Evolutionary conservation across 37 sponge, comb jelly and placozoan genomes (phyloP).

Genomic region (Halisarca cf. caerulea): DNA sequence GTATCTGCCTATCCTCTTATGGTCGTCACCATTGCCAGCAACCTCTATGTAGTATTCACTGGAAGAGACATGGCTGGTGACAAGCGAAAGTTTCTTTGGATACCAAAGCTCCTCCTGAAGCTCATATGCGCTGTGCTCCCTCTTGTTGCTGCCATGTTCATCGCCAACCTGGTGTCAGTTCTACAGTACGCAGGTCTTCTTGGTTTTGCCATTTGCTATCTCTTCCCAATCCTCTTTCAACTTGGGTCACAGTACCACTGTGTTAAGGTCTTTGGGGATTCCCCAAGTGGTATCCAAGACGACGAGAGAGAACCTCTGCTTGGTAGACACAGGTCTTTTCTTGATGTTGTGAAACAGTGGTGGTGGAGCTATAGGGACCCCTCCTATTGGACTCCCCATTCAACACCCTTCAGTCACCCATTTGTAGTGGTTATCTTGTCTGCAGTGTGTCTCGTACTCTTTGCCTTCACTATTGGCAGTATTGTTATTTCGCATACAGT

Average conservation of each 20-base stretch:
- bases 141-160: constrained; percentile 62
- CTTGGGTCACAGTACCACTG: constrained; percentile 64
- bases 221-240: constrained; percentile 81
- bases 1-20: constrained; percentile 85
- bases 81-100: not conserved
- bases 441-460: constrained; percentile 11
- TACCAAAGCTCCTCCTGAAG: constrained; percentile 37
- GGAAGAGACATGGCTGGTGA: constrained; percentile 55
- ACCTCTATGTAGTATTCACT: constrained; percentile 59
- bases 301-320: not conserved
- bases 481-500: constrained; percentile 24
- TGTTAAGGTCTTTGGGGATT: constrained; percentile 36
- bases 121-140: constrained; percentile 66
- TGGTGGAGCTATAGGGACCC: constrained; percentile 6
- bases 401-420: constrained; percentile 59
- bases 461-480: constrained; percentile 42
- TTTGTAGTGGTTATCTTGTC: constrained; percentile 31
- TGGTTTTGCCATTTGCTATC: constrained; percentile 72
- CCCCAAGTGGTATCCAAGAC: not conserved
- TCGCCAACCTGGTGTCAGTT: constrained; percentile 83
- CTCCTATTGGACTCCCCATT: constrained; percentile 66
- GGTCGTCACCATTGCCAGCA: constrained; percentile 70
- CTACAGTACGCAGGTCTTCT: constrained; percentile 82
- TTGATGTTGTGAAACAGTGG: not conserved
- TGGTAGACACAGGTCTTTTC: not conserved